phyloP scores from a whole-genome alignment of 1,140 invertebrate species.

The Bombus superbus region DNA sequence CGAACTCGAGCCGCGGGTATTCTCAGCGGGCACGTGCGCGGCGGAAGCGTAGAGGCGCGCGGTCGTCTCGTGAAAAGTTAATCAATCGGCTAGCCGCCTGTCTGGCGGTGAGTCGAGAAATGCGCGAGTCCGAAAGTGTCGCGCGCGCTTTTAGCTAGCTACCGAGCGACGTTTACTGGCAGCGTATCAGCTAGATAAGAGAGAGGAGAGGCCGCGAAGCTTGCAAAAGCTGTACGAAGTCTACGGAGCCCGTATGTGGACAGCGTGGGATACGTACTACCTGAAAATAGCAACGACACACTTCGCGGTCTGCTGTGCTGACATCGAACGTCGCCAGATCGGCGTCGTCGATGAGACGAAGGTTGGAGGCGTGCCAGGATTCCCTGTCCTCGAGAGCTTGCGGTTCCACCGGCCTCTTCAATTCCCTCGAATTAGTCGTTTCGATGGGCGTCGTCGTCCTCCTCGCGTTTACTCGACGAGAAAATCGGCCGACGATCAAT shows the following conservation, averaged over 20 bases:
- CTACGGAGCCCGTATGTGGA: slow-evolving; percentile 22
- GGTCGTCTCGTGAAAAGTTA: slow-evolving; percentile 17
- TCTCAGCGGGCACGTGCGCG: slow-evolving; percentile 21
- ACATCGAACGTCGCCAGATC: slow-evolving; percentile 43
- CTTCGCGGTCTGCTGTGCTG: slow-evolving; percentile 41
- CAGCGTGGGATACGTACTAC: slow-evolving; percentile 62
- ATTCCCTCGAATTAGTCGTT: background rate
- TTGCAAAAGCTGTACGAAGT: slow-evolving; percentile 5
- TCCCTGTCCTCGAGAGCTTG: slow-evolving; percentile 6
- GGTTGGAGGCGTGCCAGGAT: slow-evolving; percentile 41
- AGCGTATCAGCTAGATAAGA: background rate
- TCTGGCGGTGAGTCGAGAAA: background rate
- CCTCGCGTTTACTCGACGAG: background rate
- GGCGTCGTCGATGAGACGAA: background rate
- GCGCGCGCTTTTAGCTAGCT: slow-evolving; percentile 23
- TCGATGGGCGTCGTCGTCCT: slow-evolving; percentile 30
- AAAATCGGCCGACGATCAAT: background rate
- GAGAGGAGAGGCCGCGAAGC: background rate
- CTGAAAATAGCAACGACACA: slow-evolving; percentile 61
- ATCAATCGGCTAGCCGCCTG: slow-evolving; percentile 2
- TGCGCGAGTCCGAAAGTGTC: background rate
- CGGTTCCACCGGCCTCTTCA: background rate
- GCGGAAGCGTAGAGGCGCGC: background rate
- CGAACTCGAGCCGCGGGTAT: background rate
- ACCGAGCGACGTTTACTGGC: background rate